Conservation (phyloP, 2,113 vertebrate species). For the Azemiops feae region DNA sequence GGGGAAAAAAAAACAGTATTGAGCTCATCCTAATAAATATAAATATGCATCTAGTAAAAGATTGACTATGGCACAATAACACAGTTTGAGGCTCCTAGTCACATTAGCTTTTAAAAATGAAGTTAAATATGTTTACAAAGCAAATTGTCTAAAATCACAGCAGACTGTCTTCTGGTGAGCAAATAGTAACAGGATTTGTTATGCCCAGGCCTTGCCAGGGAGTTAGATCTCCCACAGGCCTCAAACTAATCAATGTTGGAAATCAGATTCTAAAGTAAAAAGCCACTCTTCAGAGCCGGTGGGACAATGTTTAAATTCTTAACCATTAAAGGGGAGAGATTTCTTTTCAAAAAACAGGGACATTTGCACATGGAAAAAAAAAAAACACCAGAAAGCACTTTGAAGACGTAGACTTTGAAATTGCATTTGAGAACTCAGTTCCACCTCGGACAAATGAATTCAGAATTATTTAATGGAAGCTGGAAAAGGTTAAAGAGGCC, state of each 20-base stretch:
- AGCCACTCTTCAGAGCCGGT: background rate
- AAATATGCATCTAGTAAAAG: background rate
- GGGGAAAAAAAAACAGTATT: no score
- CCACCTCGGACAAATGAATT: slow-evolving; percentile 58
- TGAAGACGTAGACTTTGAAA: slow-evolving; percentile 5
- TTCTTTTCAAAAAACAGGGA: background rate
- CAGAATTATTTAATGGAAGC: slow-evolving; percentile 67
- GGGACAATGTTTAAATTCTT: background rate
- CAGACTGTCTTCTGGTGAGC: background rate
- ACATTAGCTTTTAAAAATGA: background rate
- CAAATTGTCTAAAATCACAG: background rate
- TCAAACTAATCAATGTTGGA: background rate
- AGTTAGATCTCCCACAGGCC: background rate
- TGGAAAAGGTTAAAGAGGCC: slow-evolving; percentile 62
- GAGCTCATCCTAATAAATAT: background rate
- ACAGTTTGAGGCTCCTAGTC: background rate
- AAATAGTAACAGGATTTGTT: background rate
- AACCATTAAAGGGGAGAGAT: background rate
- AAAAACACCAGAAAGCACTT: background rate
- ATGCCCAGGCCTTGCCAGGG: background rate
- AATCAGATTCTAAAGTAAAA: background rate
- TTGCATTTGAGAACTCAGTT: slow-evolving; percentile 32
- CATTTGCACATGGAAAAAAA: slow-evolving; percentile 27
- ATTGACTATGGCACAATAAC: background rate
- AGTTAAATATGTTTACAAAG: background rate